Evolutionary conservation across 2,888 invertebrate genomes (phyloP).

Genomic region (Agrotis ipsilon): DNA sequence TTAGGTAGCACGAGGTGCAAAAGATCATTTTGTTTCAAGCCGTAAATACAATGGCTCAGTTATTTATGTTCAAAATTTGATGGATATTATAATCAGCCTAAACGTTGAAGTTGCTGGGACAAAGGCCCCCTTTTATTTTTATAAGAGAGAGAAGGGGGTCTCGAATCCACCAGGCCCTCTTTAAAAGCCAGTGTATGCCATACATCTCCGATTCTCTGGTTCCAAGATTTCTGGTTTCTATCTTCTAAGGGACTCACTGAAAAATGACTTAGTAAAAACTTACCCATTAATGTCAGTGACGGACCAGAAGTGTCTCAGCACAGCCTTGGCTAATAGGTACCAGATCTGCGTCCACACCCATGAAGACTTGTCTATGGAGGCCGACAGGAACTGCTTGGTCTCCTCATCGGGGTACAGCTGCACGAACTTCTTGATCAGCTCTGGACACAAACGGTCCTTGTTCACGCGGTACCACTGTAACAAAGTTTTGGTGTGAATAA

Average conservation of each 20-base stretch:
- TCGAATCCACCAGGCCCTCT: no score
- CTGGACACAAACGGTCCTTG: constrained; percentile 87
- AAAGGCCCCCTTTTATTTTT: no score
- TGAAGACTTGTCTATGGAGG: constrained; percentile 95
- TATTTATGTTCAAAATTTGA: no score
- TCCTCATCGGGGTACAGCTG: constrained; percentile 94
- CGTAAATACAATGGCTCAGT: no score
- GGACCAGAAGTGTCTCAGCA: constrained; percentile 97
- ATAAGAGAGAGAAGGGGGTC: no score
- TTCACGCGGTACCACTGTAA: constrained; percentile 95
- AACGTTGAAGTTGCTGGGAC: no score
- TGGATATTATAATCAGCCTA: no score
- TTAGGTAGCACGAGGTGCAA: no score
- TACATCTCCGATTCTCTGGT: not conserved
- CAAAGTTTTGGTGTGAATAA: constrained; percentile 52
- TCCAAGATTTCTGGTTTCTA: not conserved
- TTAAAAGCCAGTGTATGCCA: no score
- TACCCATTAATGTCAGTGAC: constrained; percentile 99
- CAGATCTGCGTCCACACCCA: constrained; percentile 97
- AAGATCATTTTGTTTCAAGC: not conserved
- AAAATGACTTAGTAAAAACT: constrained; percentile 73
- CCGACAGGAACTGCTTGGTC: constrained; percentile 94
- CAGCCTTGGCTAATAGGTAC: constrained; percentile 96
- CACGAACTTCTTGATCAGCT: constrained; percentile 91
- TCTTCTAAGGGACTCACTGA: not conserved